These are phyloP conservation scores for Slavum lentiscoides DNA, from an alignment of 2,888 invertebrate species.

Conservation along the genomic window DNA sequence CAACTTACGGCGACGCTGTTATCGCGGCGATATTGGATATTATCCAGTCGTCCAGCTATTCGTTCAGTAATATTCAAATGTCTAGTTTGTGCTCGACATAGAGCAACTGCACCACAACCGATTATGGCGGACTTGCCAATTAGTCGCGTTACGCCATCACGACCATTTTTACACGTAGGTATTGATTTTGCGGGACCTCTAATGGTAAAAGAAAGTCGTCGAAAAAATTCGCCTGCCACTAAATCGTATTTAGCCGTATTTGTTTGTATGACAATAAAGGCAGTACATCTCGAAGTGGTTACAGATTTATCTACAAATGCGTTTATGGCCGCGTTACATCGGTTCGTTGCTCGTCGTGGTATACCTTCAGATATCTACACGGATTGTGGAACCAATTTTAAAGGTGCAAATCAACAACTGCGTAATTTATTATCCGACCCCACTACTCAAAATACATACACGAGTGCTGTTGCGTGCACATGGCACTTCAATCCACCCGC, in stretches of 20 bases:
- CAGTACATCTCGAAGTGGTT: not conserved
- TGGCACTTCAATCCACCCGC: not conserved
- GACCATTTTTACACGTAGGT: not conserved
- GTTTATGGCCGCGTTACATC: not conserved
- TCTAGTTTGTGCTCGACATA: no score
- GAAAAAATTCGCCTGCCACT: not conserved
- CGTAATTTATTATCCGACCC: not conserved
- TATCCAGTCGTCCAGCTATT: not conserved
- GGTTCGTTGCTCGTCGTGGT: not conserved
- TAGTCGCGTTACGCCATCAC: not conserved
- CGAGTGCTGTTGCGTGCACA: not conserved
- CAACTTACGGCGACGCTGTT: no score
- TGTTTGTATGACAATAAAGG: not conserved
- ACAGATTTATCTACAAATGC: not conserved
- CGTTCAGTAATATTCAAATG: not conserved
- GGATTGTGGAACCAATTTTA: not conserved
- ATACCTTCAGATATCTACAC: not conserved
- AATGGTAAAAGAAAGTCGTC: not conserved
- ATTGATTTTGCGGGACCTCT: not conserved
- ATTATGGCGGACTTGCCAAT: not conserved
- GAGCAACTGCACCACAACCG: not conserved
- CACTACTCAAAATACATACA: not conserved
- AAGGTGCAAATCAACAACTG: not conserved
- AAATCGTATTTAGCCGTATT: not conserved
- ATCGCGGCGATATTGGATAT: no score